Conservation (phyloP, 2,113 vertebrate genomes). For the Psilopogon haemacephalus region DNA sequence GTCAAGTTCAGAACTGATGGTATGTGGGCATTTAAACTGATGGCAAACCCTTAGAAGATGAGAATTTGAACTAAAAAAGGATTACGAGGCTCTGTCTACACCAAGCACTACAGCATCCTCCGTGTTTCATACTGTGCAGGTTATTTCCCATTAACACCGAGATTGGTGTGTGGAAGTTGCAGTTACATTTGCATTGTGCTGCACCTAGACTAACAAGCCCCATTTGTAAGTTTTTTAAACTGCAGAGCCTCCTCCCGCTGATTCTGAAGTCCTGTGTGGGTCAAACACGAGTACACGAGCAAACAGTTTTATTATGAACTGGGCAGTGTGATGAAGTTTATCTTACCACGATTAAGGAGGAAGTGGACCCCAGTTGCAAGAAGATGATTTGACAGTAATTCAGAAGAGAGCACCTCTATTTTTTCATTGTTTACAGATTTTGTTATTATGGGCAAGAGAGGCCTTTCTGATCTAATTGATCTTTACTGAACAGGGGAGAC, state of each 20-base stretch:
- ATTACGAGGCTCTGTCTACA: background rate
- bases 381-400: background rate
- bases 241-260: background rate
- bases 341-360: accelerated
- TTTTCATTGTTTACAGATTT: background rate
- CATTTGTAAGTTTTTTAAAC: background rate
- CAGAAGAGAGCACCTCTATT: background rate
- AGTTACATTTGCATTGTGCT: background rate
- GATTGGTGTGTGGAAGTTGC: background rate
- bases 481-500: background rate
- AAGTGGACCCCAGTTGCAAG: background rate
- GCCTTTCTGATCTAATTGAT: background rate
- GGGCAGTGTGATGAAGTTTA: accelerated
- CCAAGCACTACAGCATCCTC: background rate
- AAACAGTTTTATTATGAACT: background rate
- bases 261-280: background rate
- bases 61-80: background rate
- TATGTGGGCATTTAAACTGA: background rate
- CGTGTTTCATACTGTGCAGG: accelerated
- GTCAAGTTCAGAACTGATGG: background rate
- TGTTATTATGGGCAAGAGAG: background rate
- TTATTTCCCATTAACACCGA: background rate
- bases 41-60: background rate
- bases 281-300: background rate
- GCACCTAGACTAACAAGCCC: background rate